Conservation (phyloP, 2,888 invertebrate genomes). For the Deilephila porcellus region DNA sequence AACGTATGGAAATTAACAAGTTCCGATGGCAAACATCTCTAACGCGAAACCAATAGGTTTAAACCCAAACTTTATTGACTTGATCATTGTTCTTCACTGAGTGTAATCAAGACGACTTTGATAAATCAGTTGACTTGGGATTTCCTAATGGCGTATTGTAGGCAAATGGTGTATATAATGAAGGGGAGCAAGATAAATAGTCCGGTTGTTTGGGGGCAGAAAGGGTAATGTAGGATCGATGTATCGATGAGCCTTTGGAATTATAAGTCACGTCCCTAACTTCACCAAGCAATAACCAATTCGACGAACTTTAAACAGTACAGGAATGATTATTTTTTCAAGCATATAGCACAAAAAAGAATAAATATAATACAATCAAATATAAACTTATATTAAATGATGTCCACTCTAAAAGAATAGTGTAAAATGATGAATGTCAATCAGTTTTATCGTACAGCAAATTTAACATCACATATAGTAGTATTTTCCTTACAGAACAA, state of each 20-base stretch:
- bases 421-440: too few relatives aligned
- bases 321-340: too few relatives aligned
- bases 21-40: background rate
- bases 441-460: too few relatives aligned
- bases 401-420: too few relatives aligned
- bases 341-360: too few relatives aligned
- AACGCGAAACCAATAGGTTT: conserved; percentile 1
- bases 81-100: conserved; percentile 6
- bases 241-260: background rate
- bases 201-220: background rate
- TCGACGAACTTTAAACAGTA: too few relatives aligned
- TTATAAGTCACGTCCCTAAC: background rate
- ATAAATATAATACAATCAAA: too few relatives aligned
- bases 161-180: conserved; percentile 16
- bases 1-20: conserved; percentile 15
- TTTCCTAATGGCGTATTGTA: background rate
- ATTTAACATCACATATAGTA: background rate
- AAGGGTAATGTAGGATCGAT: conserved; percentile 10
- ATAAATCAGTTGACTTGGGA: conserved; percentile 8
- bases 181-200: conserved; percentile 3
- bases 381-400: too few relatives aligned
- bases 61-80: conserved; percentile 15
- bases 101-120: conserved; percentile 12
- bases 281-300: background rate
- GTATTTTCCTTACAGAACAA: background rate